Base-by-base conservation (phyloP, 2,797 vertebrate genomes). In the Chaunax sp. region DNA sequence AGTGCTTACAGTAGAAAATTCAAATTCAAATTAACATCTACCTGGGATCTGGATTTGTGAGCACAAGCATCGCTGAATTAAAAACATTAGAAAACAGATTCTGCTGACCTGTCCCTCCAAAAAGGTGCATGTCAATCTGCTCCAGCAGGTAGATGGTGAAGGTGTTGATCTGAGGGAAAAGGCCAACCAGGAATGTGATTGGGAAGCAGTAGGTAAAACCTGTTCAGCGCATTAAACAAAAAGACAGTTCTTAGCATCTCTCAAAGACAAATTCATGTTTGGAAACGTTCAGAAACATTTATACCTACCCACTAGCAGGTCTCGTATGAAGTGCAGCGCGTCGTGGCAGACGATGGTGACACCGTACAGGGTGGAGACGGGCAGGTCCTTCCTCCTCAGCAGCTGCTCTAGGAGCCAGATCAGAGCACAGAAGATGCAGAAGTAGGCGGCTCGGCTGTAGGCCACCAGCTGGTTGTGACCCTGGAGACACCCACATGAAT, bases 101-200 rank as follows among this genome's bases (percentile, higher is more conserved):
- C n/a, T 11, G 49, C 80, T 25, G 35, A 99, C 98, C 98, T 86
- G 97, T 96, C 57, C 97, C 98, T 11, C 98, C 98, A 73, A 99
- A 99, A 59, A 97, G 71, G 79, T 99, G 93, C 88, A 97, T 96
- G 87, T 99, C 97, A 13, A 96, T 92, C 91, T 99, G 97, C 81
- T 99, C 98, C 88, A 99, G 86, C 71, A 98, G 87, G 84, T 99
- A 99, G 63, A 95, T 96, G 78, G 94, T 93, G 86, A 99, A 99
- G 30, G 97, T 99, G 92, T 99, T 96, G 91, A 99, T 96, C 92
- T 99, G 97, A 28, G 97, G 98, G 78, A 99, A 97, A 80, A 99
- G 96, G 30, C 98, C 98, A 30, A 99, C 92, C 62, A 99, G 95
- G 81, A 98, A 98, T 70, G 95, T 95, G 40, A 96, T 90, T 8